Conservation (phyloP, 2,888 invertebrate genomes). For the Dorcus parallelipipedus region DNA sequence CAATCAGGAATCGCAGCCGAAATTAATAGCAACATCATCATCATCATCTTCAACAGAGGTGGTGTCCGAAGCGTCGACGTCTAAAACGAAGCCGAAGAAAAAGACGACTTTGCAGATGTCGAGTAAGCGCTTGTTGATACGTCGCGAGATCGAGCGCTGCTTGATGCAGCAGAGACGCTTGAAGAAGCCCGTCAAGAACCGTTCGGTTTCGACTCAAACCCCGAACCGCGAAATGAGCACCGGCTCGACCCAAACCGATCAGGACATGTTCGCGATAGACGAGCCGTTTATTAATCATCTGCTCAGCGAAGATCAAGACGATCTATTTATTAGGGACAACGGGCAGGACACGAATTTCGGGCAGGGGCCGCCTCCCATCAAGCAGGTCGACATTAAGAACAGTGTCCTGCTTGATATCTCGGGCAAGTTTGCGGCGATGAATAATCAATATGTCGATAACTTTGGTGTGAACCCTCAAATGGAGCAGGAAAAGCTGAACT, state of each 20-base stretch:
- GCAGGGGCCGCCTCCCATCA: background rate
- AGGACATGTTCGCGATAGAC: no score
- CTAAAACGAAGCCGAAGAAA: background rate
- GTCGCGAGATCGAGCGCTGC: conserved; percentile 6
- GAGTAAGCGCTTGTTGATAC: background rate
- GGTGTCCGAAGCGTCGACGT: background rate
- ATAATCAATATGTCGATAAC: background rate
- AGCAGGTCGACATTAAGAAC: background rate
- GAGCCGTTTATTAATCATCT: no score
- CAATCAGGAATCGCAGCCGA: background rate
- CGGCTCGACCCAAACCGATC: conserved; percentile 7
- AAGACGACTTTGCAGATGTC: background rate
- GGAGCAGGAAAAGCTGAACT: background rate
- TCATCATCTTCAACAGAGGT: no score
- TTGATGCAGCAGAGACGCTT: background rate
- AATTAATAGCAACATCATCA: background rate
- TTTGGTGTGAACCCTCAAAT: background rate
- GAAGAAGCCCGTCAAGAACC: background rate
- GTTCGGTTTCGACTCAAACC: background rate
- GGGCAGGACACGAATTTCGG: conserved; percentile 4
- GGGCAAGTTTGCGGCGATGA: background rate
- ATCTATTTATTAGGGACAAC: background rate
- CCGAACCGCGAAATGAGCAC: background rate
- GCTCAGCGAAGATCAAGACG: no score
- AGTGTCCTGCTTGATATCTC: background rate